Evolutionary conservation across 2,888 invertebrate species (phyloP).

Genomic region (Tenthredo mesomela): DNA sequence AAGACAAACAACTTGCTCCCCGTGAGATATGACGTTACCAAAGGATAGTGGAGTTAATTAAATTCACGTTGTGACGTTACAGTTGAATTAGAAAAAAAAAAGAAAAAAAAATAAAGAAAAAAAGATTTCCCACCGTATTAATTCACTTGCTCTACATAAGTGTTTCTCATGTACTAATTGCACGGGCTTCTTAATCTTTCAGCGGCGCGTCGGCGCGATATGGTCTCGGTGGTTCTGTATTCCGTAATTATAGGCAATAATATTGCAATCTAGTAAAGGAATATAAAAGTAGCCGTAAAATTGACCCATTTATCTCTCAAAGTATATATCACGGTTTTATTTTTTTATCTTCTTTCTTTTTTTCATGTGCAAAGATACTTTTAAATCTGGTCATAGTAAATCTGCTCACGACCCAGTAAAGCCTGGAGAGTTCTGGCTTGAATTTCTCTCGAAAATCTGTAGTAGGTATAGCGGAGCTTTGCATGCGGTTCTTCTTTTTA

Average conservation of each 20-base stretch:
- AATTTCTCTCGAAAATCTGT: slow-evolving; percentile 23
- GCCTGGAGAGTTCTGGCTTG: slow-evolving; percentile 17
- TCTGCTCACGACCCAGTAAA: slow-evolving; percentile 43
- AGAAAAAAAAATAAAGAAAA: background rate
- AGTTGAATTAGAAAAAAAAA: background rate
- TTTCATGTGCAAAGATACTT: slow-evolving; percentile 6
- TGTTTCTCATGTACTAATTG: slow-evolving; percentile 2
- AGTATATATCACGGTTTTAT: background rate
- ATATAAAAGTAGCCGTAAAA: slow-evolving; percentile 7
- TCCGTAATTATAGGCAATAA: slow-evolving; percentile 18
- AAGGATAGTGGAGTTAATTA: background rate
- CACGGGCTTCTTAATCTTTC: background rate
- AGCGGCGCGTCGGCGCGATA: background rate
- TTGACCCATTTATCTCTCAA: slow-evolving; percentile 13
- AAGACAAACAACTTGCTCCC: background rate
- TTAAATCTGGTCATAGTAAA: slow-evolving; percentile 46
- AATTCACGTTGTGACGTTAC: background rate
- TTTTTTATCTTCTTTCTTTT: background rate
- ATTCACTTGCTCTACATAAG: slow-evolving; percentile 30
- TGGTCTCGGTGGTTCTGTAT: background rate
- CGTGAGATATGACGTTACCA: slow-evolving; percentile 12
- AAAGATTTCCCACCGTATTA: background rate
- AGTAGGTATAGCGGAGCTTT: background rate
- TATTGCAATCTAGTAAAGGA: background rate
- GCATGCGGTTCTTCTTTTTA: background rate